A percentile compares a stretch with the other conserved stretches of the same genome.
Conservation (phyloP, 1,140 invertebrate species). For the Popillia japonica region DNA sequence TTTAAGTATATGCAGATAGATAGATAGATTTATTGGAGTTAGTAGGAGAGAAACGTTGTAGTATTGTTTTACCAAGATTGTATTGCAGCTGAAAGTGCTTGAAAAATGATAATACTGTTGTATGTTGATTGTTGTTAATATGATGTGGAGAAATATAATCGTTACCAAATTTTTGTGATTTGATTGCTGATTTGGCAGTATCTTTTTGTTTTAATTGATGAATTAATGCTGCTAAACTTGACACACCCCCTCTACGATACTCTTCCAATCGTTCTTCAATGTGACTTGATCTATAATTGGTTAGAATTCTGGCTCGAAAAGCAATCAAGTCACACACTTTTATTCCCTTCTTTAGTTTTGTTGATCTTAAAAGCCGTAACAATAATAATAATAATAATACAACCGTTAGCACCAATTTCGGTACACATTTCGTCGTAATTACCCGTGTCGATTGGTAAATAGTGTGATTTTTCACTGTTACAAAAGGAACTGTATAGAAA, state of each 20-base stretch:
- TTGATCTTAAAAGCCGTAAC: no score
- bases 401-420: not conserved
- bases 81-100: not conserved
- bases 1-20: no score
- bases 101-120: not conserved
- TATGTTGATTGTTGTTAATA: conserved; percentile 13
- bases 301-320: not conserved
- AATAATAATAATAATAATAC: no score
- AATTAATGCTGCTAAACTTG: not conserved
- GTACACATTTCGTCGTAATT: not conserved
- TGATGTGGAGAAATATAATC: conserved; percentile 16
- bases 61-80: not conserved
- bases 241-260: not conserved
- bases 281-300: no score
- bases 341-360: not conserved
- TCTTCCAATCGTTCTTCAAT: no score
- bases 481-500: not conserved
- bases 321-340: not conserved
- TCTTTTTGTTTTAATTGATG: no score
- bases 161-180: conserved; percentile 22
- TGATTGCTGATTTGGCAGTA: conserved; percentile 33
- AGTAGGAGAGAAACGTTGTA: not conserved
- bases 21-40: not conserved
- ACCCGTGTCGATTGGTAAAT: not conserved
- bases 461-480: not conserved